Evolutionary conservation across 2,797 vertebrate species (phyloP), one percentile per base, ranked within the genome.

Genomic region (Chloroceryle inda): DNA sequence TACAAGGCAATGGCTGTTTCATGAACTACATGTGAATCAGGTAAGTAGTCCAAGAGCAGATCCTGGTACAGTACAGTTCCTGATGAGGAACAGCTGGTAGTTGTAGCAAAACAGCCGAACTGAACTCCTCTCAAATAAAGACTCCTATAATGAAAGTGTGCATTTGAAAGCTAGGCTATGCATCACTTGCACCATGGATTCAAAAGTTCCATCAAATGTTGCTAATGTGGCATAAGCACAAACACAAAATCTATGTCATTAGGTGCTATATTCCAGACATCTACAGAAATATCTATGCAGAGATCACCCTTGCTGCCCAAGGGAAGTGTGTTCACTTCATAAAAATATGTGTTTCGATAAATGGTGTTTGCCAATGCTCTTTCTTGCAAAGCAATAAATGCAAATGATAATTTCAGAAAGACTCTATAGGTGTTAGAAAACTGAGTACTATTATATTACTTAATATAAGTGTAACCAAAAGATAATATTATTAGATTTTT

Each of bases 71-170:
- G 37, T 7, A 18, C 11, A 76, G 42, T 11, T 92, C 77, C 85
- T 92, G 85, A 93, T 74, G 83, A 89, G 38, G 67, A 92, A 86
- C 91, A 95, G 88, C 91, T 92, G 79, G n/a, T 33, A 52, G n/a
- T 8, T 52, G 44, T 4, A 93, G 52, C 24, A 67, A 77, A 92
- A 53, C 4, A 35, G n/a, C 17, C 6, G 5, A 61, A 27, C 47
- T n/a, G 55, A 80, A 27, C 66, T 59, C 49, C 35, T 45, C 13
- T 42, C 31, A 66, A 18, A 68, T 71, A 82, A 50, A 67, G 73
- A 61, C 47, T 72, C 22, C 2, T 3, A 18, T 22, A 40, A 58
- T 33, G 27, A 50, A 83, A 72, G 20, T 2, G n/a, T 2, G 47
- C 37, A 47, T 38, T 45, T 44, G 55, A 59, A 92, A 78, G 42